Conservation (phyloP, 2,113 vertebrate species). For the Aegithalos caudatus region DNA sequence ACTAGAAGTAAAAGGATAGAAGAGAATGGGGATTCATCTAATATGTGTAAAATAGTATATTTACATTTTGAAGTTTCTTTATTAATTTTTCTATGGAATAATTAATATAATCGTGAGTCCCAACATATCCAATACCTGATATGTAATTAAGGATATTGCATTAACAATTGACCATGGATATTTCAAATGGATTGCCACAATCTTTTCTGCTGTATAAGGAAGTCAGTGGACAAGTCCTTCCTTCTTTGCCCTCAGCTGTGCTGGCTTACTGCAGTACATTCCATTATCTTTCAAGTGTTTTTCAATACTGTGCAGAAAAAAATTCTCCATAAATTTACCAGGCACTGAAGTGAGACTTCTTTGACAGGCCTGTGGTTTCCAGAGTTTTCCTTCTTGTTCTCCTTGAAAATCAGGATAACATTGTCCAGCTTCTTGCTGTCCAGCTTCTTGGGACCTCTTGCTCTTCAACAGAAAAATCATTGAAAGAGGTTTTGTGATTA, state of each 20-base stretch:
- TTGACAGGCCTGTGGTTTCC: not conserved
- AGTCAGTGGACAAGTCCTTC: not conserved
- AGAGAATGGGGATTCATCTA: fast-evolving
- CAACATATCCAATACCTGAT: not conserved
- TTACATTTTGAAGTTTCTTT: not conserved
- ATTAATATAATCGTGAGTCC: not conserved
- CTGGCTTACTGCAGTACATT: too few species aligned
- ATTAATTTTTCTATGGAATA: not conserved
- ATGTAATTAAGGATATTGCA: not conserved
- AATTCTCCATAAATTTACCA: not conserved
- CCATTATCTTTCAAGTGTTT: not conserved
- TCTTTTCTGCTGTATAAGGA: not conserved
- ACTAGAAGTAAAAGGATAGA: not conserved
- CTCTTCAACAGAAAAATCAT: not conserved
- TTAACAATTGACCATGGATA: fast-evolving
- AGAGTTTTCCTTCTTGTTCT: not conserved
- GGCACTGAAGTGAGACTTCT: not conserved
- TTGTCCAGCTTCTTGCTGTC: not conserved
- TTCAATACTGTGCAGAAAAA: not conserved
- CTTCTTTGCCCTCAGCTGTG: not conserved
- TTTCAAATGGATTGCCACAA: not conserved
- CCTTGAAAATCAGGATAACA: not conserved
- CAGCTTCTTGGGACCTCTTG: not conserved
- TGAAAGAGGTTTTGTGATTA: fast-evolving
- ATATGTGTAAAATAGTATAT: not conserved